Base-by-base conservation (phyloP, 2,113 vertebrate genomes). In the Mormyrus lacerda region DNA sequence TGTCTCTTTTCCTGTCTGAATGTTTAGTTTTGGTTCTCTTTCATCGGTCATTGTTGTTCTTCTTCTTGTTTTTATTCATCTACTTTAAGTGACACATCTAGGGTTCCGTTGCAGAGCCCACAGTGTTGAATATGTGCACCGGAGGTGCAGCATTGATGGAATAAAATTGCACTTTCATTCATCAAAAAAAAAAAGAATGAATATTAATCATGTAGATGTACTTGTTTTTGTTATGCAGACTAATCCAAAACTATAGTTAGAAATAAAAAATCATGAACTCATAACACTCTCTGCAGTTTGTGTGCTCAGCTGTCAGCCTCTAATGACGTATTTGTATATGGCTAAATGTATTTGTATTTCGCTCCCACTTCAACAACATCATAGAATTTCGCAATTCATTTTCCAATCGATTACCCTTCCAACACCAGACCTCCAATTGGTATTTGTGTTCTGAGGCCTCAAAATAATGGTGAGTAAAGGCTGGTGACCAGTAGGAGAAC, bases 101-200 rank as follows among this genome's bases (percentile, higher is more conserved):
- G 3, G n/a, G 61, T 69, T 69, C 9, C 13, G 61, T 13, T 69
- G 27, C n/a, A 27, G 27, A 13, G 35, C 73, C 73, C 31, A 39
- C 31, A 19, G 35, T 39, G 73, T 79, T 79, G 35, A 42, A 79
- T 4, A 17, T 8, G 35, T 19, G 35, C 19, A 0, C 44, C 24
- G 13, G 7, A 5, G 13, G 1, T 19, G 27, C 85, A 21, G 35
- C 27, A 42, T 11, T 17, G 31, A n/a, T 53, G 27, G 85, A 53
- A 44, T 87, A 19, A 87, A 87, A 44, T 61, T 44, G n/a, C 17
- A n/a, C 21, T 61, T 88, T 61, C 35, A 82, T 88, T 89, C 51
- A 88, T 90, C 27, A 84, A n/a, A n/a, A n/a, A n/a, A n/a, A n/a
- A n/a, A n/a, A n/a, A 42, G 73, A 15, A 19, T 79, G 42, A 39